Conservation (phyloP, 37 sponge, comb jelly and placozoan species). For the Spongilla lacustris region DNA sequence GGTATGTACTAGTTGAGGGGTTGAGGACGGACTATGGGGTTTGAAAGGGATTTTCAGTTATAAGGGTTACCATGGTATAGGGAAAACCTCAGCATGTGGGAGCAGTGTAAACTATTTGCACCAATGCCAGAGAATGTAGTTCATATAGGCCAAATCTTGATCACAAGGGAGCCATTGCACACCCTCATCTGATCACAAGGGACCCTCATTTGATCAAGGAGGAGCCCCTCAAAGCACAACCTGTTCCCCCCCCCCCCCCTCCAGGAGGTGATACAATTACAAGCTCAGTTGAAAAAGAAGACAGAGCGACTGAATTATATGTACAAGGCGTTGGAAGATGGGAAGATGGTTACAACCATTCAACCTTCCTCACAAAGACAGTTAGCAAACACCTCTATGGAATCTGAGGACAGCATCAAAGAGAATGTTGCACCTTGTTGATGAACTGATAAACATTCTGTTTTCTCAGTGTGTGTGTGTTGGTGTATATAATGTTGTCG, state of each 20-base stretch:
- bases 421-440: constrained; percentile 23
- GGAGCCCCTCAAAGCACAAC: background rate
- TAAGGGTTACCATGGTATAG: background rate
- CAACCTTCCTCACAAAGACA: background rate
- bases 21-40: background rate
- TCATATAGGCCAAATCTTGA: too few relatives aligned
- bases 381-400: background rate
- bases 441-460: background rate
- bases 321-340: constrained; percentile 10
- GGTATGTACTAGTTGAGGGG: constrained; percentile 22
- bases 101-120: too few relatives aligned
- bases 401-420: background rate
- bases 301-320: constrained; percentile 19
- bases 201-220: too few relatives aligned
- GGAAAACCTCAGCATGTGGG: background rate
- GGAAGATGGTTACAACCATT: background rate
- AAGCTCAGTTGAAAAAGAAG: constrained; percentile 22
- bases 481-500: constrained; percentile 5
- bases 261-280: constrained; percentile 54
- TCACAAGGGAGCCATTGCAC: too few relatives aligned
- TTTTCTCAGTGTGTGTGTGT: background rate
- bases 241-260: background rate
- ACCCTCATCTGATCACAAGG: too few relatives aligned
- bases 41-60: too few relatives aligned
- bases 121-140: too few relatives aligned